Conservation (phyloP, 2,797 vertebrate genomes). For the Poecilia picta region DNA sequence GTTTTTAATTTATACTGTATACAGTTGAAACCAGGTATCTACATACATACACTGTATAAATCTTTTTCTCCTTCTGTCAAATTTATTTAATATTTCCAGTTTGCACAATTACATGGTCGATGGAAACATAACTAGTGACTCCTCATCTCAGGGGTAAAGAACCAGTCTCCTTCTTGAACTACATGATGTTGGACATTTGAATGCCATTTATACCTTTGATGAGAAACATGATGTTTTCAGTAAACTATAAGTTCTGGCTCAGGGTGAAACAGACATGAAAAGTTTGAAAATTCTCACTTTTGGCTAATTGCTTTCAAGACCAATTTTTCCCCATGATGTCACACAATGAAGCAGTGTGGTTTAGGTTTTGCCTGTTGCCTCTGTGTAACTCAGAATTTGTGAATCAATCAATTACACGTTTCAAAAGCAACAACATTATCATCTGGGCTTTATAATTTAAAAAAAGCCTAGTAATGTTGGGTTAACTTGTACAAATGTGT, state of each 20-base stretch:
- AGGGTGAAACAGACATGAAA: background rate
- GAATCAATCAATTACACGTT: background rate
- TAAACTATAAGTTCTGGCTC: background rate
- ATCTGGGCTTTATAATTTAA: background rate
- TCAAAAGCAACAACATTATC: background rate
- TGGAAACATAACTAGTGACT: too few species aligned
- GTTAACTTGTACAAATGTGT: background rate
- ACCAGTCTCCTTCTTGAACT: background rate
- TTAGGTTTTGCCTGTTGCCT: background rate
- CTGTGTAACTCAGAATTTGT: background rate
- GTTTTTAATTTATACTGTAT: background rate
- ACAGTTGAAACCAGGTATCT: background rate
- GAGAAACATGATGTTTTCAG: background rate
- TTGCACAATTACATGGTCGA: too few species aligned
- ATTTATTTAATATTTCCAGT: too few species aligned
- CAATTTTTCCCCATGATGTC: background rate
- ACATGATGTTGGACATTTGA: background rate
- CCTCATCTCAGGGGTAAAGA: too few species aligned
- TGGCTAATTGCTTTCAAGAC: background rate
- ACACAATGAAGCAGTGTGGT: background rate
- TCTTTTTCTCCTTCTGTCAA: background rate
- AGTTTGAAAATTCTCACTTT: background rate
- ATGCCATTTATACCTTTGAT: background rate
- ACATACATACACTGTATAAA: background rate
- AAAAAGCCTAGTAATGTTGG: background rate